phyloP scores from a whole-genome alignment of 2,888 invertebrate species.

The Drosophila fungiperda region DNA sequence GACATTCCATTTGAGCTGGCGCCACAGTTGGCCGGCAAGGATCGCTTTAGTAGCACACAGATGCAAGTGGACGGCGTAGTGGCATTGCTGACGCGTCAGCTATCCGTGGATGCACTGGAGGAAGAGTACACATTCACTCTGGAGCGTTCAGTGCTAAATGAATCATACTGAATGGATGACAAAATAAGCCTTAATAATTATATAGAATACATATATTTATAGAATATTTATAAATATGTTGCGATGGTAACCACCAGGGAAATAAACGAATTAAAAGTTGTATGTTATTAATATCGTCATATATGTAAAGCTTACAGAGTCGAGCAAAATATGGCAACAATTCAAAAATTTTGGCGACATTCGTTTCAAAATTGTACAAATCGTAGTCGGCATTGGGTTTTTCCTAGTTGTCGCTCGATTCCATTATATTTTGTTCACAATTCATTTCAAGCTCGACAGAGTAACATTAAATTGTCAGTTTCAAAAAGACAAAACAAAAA shows the following conservation, averaged over 20 bases:
- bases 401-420: not conserved
- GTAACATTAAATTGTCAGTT: conserved; percentile 51
- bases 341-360: not conserved
- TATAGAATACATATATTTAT: conserved; percentile 6
- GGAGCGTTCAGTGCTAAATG: conserved; percentile 81
- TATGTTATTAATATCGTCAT: not conserved
- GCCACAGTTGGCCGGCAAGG: conserved; percentile 75
- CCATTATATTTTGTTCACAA: conserved; percentile 7
- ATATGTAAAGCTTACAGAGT: not conserved
- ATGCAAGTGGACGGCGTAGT: conserved; percentile 82
- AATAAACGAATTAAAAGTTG: not conserved
- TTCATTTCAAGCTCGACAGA: conserved; percentile 29
- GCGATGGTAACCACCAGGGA: conserved; percentile 14
- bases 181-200: conserved; percentile 12
- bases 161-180: conserved; percentile 65
- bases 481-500: conserved; percentile 17
- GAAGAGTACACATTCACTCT: conserved; percentile 81
- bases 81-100: conserved; percentile 80
- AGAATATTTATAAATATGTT: conserved; percentile 32
- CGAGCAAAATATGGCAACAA: conserved; percentile 19
- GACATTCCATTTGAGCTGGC: conserved; percentile 82
- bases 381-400: conserved; percentile 29
- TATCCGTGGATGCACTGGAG: conserved; percentile 72
- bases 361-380: not conserved
- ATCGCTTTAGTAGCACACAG: conserved; percentile 72